These are phyloP conservation scores for Gavia stellata DNA, from an alignment of 2,113 vertebrate genomes.

Conservation along the genomic window DNA sequence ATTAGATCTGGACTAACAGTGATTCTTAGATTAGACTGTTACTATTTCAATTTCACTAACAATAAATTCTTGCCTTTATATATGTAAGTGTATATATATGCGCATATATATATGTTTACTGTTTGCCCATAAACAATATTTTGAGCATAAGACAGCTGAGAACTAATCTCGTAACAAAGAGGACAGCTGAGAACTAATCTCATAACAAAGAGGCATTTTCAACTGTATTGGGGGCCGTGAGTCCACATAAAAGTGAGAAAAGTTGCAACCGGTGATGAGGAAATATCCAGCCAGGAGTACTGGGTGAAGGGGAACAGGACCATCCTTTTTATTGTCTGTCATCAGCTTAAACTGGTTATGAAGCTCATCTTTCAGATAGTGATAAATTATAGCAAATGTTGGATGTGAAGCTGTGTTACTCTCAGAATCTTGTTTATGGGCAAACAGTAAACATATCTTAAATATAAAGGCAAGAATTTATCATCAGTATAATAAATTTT, in stretches of 20 bases:
- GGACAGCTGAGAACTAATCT: neutral
- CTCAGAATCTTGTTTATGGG: neutral
- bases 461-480: neutral
- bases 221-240: neutral
- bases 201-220: neutral
- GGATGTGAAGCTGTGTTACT: neutral
- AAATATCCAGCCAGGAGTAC: neutral
- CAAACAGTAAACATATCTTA: neutral
- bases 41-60: neutral
- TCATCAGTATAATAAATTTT: neutral
- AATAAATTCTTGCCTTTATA: neutral
- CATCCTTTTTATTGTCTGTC: neutral
- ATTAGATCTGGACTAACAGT: neutral
- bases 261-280: neutral
- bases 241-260: neutral
- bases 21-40: neutral
- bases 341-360: neutral
- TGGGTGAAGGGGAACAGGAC: neutral
- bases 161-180: neutral
- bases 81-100: accelerated
- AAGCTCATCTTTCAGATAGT: neutral
- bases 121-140: neutral
- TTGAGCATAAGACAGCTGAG: neutral
- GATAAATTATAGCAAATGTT: neutral
- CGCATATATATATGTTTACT: neutral